These are phyloP conservation scores for Bombus huntii DNA, from an alignment of 1,140 invertebrate species.

Conservation along the genomic window DNA sequence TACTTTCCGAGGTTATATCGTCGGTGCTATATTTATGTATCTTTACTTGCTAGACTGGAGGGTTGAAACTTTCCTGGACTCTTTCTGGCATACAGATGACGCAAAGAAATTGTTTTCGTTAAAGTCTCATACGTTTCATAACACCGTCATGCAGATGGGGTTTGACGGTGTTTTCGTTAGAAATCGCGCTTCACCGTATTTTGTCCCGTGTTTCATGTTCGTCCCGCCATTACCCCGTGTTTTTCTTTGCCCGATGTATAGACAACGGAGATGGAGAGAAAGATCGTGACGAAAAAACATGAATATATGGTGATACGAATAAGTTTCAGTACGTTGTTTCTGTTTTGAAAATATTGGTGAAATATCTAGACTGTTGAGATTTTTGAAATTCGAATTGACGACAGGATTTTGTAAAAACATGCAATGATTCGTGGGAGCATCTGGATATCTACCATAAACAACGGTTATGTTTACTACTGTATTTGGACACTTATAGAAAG, in stretches of 20 bases:
- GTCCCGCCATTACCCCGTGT: neutral
- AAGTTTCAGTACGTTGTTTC: too few relatives aligned
- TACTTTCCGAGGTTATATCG: neutral
- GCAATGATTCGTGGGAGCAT: too few relatives aligned
- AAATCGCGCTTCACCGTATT: neutral
- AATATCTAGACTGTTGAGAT: too few relatives aligned
- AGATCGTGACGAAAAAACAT: too few relatives aligned
- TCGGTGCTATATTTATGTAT: neutral
- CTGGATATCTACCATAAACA: too few relatives aligned
- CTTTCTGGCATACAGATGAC: too few relatives aligned
- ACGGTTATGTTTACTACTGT: too few relatives aligned
- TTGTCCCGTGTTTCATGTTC: neutral
- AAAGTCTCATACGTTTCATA: neutral
- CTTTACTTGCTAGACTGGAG: neutral
- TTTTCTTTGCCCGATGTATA: neutral
- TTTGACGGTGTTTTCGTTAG: neutral
- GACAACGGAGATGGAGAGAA: neutral
- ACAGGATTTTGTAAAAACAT: too few relatives aligned
- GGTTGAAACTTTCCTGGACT: neutral
- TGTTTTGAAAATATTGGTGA: too few relatives aligned
- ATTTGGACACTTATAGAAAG: too few relatives aligned
- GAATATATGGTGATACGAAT: neutral
- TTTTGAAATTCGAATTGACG: too few relatives aligned
- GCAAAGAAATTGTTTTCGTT: slow-evolving; percentile 1
- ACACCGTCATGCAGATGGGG: neutral